These are phyloP conservation scores for Neofelis nebulosa DNA, from an alignment of 2,113 vertebrate genomes.

Conservation along the genomic window DNA sequence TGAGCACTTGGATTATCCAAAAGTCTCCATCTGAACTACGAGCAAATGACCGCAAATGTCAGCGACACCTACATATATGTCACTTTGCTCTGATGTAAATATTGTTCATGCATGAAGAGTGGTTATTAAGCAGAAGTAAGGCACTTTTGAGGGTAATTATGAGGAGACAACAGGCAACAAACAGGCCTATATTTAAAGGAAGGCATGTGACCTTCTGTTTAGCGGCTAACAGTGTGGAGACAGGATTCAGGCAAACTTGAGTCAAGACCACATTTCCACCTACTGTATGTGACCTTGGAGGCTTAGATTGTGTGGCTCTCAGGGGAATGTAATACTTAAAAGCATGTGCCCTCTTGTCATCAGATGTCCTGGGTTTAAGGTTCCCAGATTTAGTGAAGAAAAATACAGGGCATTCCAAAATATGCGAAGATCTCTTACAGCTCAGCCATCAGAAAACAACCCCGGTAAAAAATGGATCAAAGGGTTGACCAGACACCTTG, in stretches of 20 bases:
- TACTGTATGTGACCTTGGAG: background rate
- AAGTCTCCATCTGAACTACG: background rate
- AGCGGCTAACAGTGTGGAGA: fast-evolving
- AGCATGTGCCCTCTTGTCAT: background rate
- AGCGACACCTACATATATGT: background rate
- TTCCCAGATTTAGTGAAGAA: background rate
- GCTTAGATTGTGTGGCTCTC: background rate
- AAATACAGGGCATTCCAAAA: background rate
- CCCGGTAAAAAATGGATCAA: background rate
- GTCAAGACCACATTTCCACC: background rate
- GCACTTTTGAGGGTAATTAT: background rate
- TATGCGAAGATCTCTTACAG: background rate
- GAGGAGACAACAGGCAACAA: background rate
- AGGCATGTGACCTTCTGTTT: background rate
- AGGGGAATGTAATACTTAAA: background rate
- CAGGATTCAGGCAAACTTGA: background rate
- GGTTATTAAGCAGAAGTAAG: background rate
- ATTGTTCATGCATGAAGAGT: fast-evolving
- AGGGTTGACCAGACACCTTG: background rate
- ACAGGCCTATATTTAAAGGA: background rate
- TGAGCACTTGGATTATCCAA: background rate
- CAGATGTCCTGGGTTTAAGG: background rate
- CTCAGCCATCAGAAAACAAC: background rate
- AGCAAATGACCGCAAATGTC: background rate
- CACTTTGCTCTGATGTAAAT: background rate